Evolutionary conservation across 2,797 vertebrate genomes (phyloP), one percentile per base, ranked within the genome.

Genomic region (Acipenser ruthenus): DNA sequence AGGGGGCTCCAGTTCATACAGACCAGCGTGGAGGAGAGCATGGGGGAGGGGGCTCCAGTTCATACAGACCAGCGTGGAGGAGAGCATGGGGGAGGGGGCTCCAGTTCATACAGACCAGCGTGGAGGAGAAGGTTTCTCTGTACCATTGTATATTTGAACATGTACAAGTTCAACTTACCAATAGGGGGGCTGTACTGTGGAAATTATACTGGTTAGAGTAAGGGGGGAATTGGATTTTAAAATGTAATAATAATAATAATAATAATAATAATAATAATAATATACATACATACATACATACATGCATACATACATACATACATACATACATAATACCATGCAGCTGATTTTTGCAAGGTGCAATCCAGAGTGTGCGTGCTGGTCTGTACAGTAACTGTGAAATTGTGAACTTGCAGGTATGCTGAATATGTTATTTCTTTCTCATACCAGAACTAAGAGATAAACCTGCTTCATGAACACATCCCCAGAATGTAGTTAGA

Each of bases 231-330:
- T 65, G 6, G 62, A 65, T 64, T 13, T 64, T 10, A 63, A 66
- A 66, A 37, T 37, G 4, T 37, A 37, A 37, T 37, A 2, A 37
- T 37, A 37, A 37, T 37, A 37, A 37, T 37, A 37, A 37, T 72
- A 74, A 73, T 79, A 84, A 83, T 56, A 72, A 65, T 69, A 60
- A 59, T 65, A 18, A 60, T 69, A 63, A 9, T 50, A 60, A 65
- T 58, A 69, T 69, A 55, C 48, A 62, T 11, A 55, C 3, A 50
- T 18, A 18, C n/a, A n/a, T 18, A 18, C 15, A 18, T 2, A 18
- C 18, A 18, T 18, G 18, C 18, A 18, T 49, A 10, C 37, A 64
- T 18, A 51, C 63, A 51, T 13, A 64, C 15, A 18, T 48, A 51
- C 50, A 64, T 18, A 51, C 18, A 51, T 51, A 48, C 50, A 52